These are phyloP conservation scores for Vicugna pacos DNA, from an alignment of 2,113 vertebrate species.

Conservation along the genomic window DNA sequence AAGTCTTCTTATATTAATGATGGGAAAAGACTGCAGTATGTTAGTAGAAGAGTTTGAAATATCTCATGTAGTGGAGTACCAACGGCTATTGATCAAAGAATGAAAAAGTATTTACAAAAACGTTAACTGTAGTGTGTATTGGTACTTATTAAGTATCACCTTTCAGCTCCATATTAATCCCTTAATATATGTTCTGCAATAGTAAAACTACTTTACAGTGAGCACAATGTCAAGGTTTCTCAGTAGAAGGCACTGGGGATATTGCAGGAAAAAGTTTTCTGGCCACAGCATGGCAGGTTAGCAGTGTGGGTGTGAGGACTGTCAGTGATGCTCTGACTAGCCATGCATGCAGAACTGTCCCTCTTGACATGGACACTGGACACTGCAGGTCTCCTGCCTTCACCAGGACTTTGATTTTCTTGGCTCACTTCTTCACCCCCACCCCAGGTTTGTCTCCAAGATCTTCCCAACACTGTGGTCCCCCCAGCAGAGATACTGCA, in stretches of 20 bases:
- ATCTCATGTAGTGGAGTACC: neutral
- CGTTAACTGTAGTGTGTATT: neutral
- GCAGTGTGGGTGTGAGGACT: neutral
- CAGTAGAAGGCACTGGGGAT: neutral
- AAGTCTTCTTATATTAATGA: neutral
- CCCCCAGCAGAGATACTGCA: neutral
- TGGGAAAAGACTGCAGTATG: neutral
- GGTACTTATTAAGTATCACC: neutral
- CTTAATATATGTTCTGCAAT: neutral
- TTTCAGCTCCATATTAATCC: neutral
- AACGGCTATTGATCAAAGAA: neutral
- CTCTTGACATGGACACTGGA: neutral
- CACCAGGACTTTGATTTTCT: neutral
- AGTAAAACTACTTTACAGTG: neutral
- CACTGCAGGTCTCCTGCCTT: neutral
- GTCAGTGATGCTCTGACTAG: too few relatives aligned
- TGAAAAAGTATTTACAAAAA: neutral
- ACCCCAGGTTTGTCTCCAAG: neutral
- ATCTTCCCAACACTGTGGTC: neutral
- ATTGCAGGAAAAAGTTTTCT: neutral
- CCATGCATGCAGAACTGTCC: too few relatives aligned
- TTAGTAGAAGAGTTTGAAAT: neutral
- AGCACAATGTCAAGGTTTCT: neutral
- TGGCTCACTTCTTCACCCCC: neutral
- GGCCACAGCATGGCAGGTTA: neutral